A percentile compares a stretch with the other conserved stretches of the same genome.
Evolutionary conservation across 2,888 invertebrate species (phyloP).

Genomic region (Andrena trimmerana): DNA sequence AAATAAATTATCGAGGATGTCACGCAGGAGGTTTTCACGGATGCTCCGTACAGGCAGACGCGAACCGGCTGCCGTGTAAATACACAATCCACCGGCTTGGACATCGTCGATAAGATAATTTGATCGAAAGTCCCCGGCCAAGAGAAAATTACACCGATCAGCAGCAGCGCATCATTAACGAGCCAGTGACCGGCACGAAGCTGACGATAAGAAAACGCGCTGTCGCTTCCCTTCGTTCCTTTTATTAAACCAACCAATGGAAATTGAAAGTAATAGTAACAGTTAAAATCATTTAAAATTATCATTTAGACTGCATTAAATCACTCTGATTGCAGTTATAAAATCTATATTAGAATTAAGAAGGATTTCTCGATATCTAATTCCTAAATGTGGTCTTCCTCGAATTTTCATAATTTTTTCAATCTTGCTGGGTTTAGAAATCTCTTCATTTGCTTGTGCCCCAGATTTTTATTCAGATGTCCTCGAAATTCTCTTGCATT

Average conservation of each 20-base stretch:
- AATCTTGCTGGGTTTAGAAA: too few relatives aligned
- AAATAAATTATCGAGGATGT: constrained; percentile 17
- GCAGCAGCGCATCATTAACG: constrained; percentile 29
- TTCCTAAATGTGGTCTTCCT: too few relatives aligned
- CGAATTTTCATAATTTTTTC: too few relatives aligned
- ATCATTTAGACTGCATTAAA: too few relatives aligned
- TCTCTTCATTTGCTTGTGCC: too few relatives aligned
- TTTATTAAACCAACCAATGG: background rate
- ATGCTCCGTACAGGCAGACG: constrained; percentile 15
- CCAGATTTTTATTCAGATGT: too few relatives aligned
- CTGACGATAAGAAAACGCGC: constrained; percentile 24
- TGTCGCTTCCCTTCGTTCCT: background rate
- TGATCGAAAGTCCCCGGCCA: constrained; percentile 49
- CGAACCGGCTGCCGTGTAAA: constrained; percentile 33
- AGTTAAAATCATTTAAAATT: constrained; percentile 1
- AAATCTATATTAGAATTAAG: background rate
- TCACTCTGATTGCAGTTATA: background rate
- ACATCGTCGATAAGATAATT: constrained; percentile 60
- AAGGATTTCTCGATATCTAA: too few relatives aligned
- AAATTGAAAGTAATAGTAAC: background rate
- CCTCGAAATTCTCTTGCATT: too few relatives aligned
- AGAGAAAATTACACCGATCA: constrained; percentile 55
- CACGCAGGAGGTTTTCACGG: constrained; percentile 18
- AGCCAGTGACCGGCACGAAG: constrained; percentile 10
- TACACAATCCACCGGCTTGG: constrained; percentile 24